Base-by-base conservation (phyloP, 92 coral and sea anemone species). In the Umimayanthus chanpuru region DNA sequence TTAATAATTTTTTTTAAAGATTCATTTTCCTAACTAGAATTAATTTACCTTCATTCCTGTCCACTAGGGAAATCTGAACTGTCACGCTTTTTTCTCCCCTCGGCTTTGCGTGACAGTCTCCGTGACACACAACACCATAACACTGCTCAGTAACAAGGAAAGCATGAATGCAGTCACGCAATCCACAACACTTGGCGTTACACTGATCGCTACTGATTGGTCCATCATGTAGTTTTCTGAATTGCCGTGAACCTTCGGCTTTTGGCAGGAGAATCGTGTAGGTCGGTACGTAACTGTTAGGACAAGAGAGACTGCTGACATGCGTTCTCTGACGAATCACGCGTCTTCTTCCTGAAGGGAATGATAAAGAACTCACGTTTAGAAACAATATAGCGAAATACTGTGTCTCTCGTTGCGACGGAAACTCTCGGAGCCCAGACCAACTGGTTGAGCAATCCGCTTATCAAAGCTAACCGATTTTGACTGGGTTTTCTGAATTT, bases 181-280 rank as follows among this genome's bases (percentile, higher is more conserved):
- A 18, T n/a, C 64, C 61, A 66, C 87, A 83, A 29, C 87, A 68
- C 77, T 68, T 44, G n/a, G 87, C 78, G 16, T 68, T 70, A 29
- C 87, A 83, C 29, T 83, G 87, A 26, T 83, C 87, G 43, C 55
- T 44, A 73, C 47, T 83, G 64, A 83, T 70, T 9, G 87, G 87
- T 72, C 87, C 87, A 14, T 83, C 47, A 16, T 83, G 66, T 66
- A 83, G 87, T 49, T 47, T 68, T 72, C 26, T 68, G 43, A 83
- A 83, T 10, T 70, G 78, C 30, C 70, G 39, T 5, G 15, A 47
- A 41, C 21, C 25, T 25, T 70, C 47, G 14, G 47, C 12, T 4
- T 47, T 40, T 40, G 77, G 41, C 4, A 83, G 70, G 55, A 67
- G 44, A 10, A 83, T 44, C 21, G 87, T 70, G 78, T 83, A 83